phyloP scores from a whole-genome alignment of 2,113 vertebrate species.

The Pterocles burchelli region DNA sequence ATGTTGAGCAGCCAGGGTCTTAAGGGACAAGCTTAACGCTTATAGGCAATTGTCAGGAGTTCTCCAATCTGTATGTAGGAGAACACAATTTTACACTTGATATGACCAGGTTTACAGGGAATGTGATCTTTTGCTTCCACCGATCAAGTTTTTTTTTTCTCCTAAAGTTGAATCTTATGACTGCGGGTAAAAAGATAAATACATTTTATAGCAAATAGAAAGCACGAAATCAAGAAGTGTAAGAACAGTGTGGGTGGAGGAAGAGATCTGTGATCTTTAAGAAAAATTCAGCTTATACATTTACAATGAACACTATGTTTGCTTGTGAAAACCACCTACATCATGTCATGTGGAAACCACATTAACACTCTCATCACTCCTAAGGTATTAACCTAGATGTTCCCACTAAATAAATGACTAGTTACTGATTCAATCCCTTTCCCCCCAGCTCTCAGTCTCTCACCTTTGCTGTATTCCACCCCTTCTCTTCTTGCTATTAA shows the following conservation, averaged over 20 bases:
- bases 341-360: conserved; percentile 44
- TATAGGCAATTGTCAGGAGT: neutral
- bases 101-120: neutral
- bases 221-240: conserved; percentile 45
- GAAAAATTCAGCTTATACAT: conserved; percentile 54
- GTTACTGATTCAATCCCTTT: neutral
- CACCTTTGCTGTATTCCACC: neutral
- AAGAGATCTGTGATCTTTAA: conserved; percentile 62
- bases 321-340: conserved; percentile 59
- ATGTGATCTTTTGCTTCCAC: conserved; percentile 2
- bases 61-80: neutral
- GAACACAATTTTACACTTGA: neutral
- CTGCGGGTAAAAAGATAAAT: conserved; percentile 20
- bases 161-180: neutral
- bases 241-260: conserved; percentile 51
- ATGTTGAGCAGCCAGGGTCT: conserved; percentile 10
- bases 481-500: neutral
- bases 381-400: conserved; percentile 32
- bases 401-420: conserved; percentile 26
- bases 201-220: conserved; percentile 35
- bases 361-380: conserved; percentile 37
- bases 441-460: neutral
- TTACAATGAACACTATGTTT: conserved; percentile 54
- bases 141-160: neutral
- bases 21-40: neutral